These are phyloP conservation scores for Campopleginae sp. DNA, from an alignment of 2,888 invertebrate genomes.

Conservation along the genomic window DNA sequence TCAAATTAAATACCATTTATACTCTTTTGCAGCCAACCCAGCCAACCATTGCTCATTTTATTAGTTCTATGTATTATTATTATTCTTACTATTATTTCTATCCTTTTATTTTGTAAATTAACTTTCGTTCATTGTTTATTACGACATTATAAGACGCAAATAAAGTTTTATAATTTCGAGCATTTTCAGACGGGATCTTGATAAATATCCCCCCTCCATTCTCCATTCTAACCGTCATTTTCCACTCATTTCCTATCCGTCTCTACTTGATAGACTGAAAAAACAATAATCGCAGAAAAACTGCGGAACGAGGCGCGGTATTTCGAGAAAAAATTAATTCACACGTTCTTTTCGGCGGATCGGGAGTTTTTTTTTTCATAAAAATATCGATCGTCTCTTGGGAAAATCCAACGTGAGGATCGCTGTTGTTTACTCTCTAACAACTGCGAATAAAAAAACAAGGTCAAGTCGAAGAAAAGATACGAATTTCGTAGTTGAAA, in stretches of 20 bases:
- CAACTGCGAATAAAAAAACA: slow-evolving; percentile 1
- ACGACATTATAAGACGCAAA: slow-evolving; percentile 3
- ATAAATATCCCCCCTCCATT: neutral
- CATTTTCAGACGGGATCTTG: neutral
- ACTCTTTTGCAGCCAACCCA: neutral
- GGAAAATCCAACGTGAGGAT: neutral
- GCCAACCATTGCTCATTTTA: neutral
- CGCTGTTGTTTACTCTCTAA: neutral
- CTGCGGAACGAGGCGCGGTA: too few relatives aligned
- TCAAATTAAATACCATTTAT: neutral
- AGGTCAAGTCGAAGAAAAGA: neutral
- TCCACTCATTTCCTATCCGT: neutral
- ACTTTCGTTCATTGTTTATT: neutral
- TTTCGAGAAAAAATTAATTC: too few relatives aligned
- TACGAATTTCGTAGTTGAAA: slow-evolving; percentile 59
- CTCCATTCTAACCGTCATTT: neutral
- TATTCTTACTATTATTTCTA: too few relatives aligned
- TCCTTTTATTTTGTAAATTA: neutral
- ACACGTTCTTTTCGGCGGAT: too few relatives aligned
- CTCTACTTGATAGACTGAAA: neutral
- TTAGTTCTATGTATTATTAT: slow-evolving; percentile 1
- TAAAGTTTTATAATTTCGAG: slow-evolving; percentile 27
- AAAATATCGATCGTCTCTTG: too few relatives aligned
- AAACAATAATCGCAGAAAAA: neutral
- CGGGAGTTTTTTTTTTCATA: too few relatives aligned